Evolutionary conservation across 1,140 invertebrate genomes (phyloP).

Genomic region (Chelonus insularis): DNA sequence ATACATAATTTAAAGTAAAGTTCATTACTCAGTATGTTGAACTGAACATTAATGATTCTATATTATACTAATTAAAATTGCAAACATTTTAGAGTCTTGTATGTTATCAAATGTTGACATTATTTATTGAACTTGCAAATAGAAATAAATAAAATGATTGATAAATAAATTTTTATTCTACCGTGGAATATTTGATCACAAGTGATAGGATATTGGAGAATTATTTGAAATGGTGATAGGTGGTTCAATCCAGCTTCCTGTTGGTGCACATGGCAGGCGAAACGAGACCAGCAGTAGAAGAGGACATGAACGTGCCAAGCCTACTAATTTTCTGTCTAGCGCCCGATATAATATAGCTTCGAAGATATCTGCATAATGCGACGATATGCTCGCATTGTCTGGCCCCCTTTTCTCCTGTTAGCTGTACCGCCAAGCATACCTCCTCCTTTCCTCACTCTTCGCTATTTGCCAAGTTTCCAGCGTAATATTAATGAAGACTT

Average conservation of each 20-base stretch:
- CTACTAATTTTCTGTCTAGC: constrained; percentile 28
- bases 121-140: no score
- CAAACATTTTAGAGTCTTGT: no score
- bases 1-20: neutral
- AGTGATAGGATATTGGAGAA: neutral
- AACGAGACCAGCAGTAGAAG: constrained; percentile 21
- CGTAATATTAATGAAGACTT: constrained; percentile 37
- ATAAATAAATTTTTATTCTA: no score
- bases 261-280: neutral
- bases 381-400: constrained; percentile 30
- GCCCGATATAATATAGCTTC: constrained; percentile 27
- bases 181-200: no score
- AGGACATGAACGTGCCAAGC: constrained; percentile 31
- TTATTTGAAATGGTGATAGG: neutral
- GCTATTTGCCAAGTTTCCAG: constrained; percentile 20
- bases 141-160: no score
- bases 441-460: neutral
- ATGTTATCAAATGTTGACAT: no score
- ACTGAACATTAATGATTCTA: no score
- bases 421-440: neutral
- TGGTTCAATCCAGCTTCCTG: constrained; percentile 10
- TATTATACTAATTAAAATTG: no score
- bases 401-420: neutral
- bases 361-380: constrained; percentile 35
- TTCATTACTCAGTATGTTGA: no score